A percentile compares a stretch with the other conserved stretches of the same genome.
These are phyloP conservation scores for Prostheceraeus crozeri DNA, from an alignment of 2,888 invertebrate species.

Conservation along the genomic window DNA sequence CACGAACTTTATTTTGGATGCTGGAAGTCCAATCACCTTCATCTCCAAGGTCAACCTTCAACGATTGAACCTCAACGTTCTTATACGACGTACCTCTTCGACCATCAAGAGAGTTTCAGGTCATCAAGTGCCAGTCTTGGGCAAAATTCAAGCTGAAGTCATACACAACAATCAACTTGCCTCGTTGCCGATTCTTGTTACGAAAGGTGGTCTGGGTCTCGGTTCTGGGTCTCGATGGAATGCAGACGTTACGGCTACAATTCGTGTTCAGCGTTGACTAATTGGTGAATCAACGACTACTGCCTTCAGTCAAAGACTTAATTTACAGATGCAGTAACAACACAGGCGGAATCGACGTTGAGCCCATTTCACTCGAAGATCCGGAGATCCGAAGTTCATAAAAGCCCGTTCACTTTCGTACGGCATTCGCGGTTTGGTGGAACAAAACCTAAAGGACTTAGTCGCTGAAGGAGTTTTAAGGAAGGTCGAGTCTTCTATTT, in stretches of 20 bases:
- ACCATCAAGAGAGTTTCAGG: conserved; percentile 8
- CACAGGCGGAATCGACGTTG: not conserved
- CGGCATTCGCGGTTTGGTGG: not conserved
- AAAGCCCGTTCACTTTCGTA: not conserved
- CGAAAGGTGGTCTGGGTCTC: too few relatives aligned
- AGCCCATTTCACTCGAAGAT: not conserved
- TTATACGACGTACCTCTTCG: not conserved
- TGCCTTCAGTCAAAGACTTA: not conserved
- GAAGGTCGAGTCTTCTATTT: not conserved
- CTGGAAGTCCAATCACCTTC: conserved; percentile 14
- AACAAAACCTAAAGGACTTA: not conserved
- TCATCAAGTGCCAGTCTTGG: not conserved
- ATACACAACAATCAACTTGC: not conserved
- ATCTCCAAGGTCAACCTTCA: not conserved
- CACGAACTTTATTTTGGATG: not conserved
- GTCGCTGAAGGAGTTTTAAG: not conserved
- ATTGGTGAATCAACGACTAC: not conserved
- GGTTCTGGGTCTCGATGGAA: not conserved
- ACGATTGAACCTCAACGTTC: too few relatives aligned
- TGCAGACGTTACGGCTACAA: not conserved
- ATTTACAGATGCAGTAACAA: not conserved
- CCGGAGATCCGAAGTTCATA: not conserved
- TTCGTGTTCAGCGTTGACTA: not conserved
- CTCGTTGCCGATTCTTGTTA: too few relatives aligned
- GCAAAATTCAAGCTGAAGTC: not conserved